Percentiles rank a stretch among this genome's conserved stretches.
Conservation (phyloP, 2,888 invertebrate genomes). For the Gnatocerus cornutus region DNA sequence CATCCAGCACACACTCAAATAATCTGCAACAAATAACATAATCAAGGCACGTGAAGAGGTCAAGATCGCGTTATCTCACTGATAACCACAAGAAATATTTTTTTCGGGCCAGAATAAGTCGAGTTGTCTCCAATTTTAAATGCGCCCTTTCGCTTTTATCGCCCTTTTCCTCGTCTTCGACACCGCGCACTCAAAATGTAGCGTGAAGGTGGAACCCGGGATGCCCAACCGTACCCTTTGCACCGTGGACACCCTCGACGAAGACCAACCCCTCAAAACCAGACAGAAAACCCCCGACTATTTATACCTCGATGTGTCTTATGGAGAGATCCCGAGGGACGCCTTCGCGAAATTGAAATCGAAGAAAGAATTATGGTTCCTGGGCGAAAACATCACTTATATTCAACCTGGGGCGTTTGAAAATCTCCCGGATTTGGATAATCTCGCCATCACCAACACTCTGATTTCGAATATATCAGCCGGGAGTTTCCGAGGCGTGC, state of each 20-base stretch:
- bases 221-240: conserved; percentile 33
- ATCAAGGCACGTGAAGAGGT: neutral
- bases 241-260: conserved; percentile 28
- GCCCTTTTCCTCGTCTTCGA: neutral
- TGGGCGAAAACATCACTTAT: conserved; percentile 46
- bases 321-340: conserved; percentile 45
- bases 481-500: conserved; percentile 22
- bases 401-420: conserved; percentile 47
- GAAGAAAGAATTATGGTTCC: conserved; percentile 39
- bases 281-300: conserved; percentile 28
- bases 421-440: conserved; percentile 35
- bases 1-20: conserved; percentile 65
- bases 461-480: conserved; percentile 24
- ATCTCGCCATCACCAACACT: conserved; percentile 43
- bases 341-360: conserved; percentile 41
- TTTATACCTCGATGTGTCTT: conserved; percentile 41
- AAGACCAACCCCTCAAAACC: conserved; percentile 26
- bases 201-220: conserved; percentile 10
- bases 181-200: neutral
- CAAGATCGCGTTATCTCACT: conserved; percentile 13
- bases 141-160: neutral
- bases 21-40: conserved; percentile 58
- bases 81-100: neutral
- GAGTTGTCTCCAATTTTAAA: too few relatives aligned
- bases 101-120: too few relatives aligned